Evolutionary conservation across 2,888 invertebrate species (phyloP).

Genomic region (Sicus ferrugineus): DNA sequence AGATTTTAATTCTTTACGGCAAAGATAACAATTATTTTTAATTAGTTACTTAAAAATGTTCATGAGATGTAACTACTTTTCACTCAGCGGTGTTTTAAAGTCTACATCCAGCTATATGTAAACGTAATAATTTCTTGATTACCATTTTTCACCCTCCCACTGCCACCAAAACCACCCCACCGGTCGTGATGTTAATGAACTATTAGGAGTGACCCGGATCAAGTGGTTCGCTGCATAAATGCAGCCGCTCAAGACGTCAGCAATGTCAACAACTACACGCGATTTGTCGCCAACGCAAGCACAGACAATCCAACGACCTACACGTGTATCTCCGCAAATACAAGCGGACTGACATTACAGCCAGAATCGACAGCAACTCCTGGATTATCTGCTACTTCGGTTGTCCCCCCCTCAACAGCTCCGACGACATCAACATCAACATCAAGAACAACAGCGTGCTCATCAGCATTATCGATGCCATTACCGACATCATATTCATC

Average conservation of each 20-base stretch:
- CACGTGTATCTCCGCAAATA: not conserved
- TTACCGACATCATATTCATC: slow-evolving; percentile 21
- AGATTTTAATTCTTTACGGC: no score
- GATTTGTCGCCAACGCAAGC: slow-evolving; percentile 13
- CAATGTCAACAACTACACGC: slow-evolving; percentile 16
- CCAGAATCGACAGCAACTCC: not conserved
- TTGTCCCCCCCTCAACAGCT: not conserved
- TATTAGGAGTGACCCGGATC: slow-evolving; percentile 43
- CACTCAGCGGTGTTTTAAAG: no score
- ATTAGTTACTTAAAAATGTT: no score
- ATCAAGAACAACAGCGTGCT: not conserved
- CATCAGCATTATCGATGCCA: not conserved
- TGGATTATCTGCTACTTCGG: not conserved
- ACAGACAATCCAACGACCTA: not conserved
- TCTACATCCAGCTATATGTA: no score
- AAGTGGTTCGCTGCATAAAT: slow-evolving; percentile 46
- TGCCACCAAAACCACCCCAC: no score
- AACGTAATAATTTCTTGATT: no score
- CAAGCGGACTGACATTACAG: not conserved
- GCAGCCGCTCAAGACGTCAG: not conserved
- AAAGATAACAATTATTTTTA: no score
- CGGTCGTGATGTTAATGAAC: no score
- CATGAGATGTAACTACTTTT: no score
- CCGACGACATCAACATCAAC: not conserved
- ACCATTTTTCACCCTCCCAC: no score